Conservation (phyloP, 1,140 invertebrate species). For the Pseudomyrmex cubaensis region DNA sequence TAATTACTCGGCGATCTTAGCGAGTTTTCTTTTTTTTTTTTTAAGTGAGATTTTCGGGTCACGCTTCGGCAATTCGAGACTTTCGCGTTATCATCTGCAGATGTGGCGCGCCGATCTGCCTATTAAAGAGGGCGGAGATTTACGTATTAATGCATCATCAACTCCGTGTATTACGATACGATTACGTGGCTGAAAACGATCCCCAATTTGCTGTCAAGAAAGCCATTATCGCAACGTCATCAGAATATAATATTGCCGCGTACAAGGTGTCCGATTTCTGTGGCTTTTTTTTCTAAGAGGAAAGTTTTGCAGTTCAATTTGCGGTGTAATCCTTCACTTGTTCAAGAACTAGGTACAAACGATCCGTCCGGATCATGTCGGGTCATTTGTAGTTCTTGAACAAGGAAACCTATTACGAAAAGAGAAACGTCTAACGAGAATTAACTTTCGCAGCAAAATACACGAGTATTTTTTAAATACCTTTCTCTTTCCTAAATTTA, state of each 20-base stretch:
- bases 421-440: no score
- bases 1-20: neutral
- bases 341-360: no score
- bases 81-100: neutral
- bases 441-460: no score
- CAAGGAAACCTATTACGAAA: neutral
- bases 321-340: no score
- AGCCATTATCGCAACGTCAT: slow-evolving; percentile 41
- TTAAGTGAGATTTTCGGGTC: slow-evolving; percentile 8
- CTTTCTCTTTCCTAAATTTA: no score
- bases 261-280: slow-evolving; percentile 12
- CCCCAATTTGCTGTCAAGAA: slow-evolving; percentile 32
- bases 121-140: slow-evolving; percentile 38
- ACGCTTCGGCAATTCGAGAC: neutral
- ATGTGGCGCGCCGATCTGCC: neutral
- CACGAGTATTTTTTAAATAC: no score
- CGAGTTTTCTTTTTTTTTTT: neutral
- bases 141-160: slow-evolving; percentile 47
- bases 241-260: slow-evolving; percentile 28
- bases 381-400: neutral
- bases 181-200: slow-evolving; percentile 45
- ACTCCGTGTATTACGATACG: slow-evolving; percentile 35
- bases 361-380: neutral
- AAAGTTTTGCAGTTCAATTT: no score
- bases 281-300: neutral